These are phyloP conservation scores for Perdita meconis DNA, from an alignment of 2,888 invertebrate species.

Conservation along the genomic window DNA sequence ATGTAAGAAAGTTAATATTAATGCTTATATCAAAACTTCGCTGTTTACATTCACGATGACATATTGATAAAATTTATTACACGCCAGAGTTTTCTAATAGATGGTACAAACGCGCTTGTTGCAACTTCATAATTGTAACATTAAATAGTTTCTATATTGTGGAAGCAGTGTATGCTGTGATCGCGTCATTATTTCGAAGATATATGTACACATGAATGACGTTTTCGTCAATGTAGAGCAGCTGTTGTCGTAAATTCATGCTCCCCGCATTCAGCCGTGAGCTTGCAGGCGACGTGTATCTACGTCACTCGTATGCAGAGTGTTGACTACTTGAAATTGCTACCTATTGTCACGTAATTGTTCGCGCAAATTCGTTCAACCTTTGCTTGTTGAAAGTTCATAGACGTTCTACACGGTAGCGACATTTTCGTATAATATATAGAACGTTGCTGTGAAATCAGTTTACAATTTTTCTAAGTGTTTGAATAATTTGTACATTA, in stretches of 20 bases:
- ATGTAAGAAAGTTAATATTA: too few species aligned
- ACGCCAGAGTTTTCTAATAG: too few species aligned
- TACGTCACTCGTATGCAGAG: constrained; percentile 39
- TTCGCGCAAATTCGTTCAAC: constrained; percentile 39
- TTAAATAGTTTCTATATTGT: neutral
- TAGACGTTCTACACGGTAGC: neutral
- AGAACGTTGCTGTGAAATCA: neutral
- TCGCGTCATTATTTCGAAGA: neutral
- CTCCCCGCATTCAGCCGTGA: constrained; percentile 8
- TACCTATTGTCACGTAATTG: constrained; percentile 45
- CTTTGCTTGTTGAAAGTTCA: constrained; percentile 18
- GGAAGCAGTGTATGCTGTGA: neutral
- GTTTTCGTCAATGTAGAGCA: neutral
- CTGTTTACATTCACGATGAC: too few species aligned
- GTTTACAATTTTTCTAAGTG: constrained; percentile 2
- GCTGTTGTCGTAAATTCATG: neutral
- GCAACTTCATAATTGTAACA: too few species aligned
- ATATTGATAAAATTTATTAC: too few species aligned
- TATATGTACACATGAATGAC: neutral
- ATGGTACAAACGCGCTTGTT: too few species aligned
- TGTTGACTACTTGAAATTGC: constrained; percentile 33
- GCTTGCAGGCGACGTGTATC: constrained; percentile 17
- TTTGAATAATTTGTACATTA: too few species aligned
- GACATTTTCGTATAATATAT: neutral
- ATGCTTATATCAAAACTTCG: too few species aligned